Percentiles rank a stretch among this genome's conserved stretches.
Conservation (phyloP, 2,797 vertebrate genomes). For the Glossophaga mutica region DNA sequence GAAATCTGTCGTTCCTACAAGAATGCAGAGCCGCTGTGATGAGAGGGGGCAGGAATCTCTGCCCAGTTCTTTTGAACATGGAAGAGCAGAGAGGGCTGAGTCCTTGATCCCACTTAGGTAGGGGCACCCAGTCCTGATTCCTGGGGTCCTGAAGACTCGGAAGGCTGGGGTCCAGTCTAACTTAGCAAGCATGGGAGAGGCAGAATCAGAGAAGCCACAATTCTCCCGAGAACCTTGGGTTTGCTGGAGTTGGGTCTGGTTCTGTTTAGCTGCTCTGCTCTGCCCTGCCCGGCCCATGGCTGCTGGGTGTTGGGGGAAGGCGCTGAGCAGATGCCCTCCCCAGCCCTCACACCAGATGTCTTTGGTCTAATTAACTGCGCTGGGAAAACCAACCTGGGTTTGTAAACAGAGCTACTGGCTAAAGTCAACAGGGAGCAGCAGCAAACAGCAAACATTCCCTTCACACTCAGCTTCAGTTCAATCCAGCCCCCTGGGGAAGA, state of each 20-base stretch:
- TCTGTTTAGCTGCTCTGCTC: slow-evolving; percentile 41
- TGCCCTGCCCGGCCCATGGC: background rate
- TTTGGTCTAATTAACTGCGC: slow-evolving; percentile 69
- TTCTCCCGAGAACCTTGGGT: background rate
- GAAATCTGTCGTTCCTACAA: background rate
- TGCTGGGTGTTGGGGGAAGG: background rate
- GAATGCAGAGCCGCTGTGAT: background rate
- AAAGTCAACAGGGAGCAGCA: slow-evolving; percentile 67
- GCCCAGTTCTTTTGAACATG: background rate
- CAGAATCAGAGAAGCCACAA: background rate
- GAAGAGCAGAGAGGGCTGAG: background rate
- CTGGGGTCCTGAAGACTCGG: background rate
- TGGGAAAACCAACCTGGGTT: slow-evolving; percentile 59
- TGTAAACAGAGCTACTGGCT: slow-evolving; percentile 73
- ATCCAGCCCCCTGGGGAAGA: background rate
- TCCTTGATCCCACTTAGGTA: background rate
- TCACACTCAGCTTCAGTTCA: slow-evolving; percentile 51
- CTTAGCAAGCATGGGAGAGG: background rate
- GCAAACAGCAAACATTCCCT: slow-evolving; percentile 64
- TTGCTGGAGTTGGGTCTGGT: slow-evolving; percentile 5
- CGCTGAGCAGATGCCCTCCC: slow-evolving; percentile 64
- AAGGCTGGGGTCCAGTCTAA: background rate
- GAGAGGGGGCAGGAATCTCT: background rate
- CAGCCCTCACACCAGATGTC: slow-evolving; percentile 77
- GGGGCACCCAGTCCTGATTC: background rate